These are phyloP conservation scores for Pheosia tremula DNA, from an alignment of 2,888 invertebrate genomes.

Conservation along the genomic window DNA sequence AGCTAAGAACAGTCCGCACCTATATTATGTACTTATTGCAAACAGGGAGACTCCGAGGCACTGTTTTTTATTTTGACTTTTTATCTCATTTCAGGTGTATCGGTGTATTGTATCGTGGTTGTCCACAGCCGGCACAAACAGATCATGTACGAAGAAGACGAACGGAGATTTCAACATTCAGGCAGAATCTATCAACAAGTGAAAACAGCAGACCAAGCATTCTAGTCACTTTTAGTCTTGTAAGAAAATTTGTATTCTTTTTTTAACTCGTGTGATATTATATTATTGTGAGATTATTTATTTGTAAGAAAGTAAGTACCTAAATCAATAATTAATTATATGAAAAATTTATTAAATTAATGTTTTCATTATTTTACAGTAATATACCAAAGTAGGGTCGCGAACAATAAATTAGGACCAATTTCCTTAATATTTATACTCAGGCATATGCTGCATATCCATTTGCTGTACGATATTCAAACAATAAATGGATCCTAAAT, in stretches of 20 bases:
- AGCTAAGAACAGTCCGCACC: too few relatives aligned
- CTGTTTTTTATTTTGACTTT: neutral
- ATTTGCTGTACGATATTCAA: too few relatives aligned
- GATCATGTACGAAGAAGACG: conserved; percentile 70
- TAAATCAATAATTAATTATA: neutral
- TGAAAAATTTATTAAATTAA: neutral
- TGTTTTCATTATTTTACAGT: neutral
- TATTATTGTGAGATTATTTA: neutral
- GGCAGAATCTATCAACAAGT: conserved; percentile 63
- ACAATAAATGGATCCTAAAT: too few relatives aligned
- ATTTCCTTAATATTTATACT: neutral
- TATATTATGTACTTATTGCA: too few relatives aligned
- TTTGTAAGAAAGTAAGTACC: neutral
- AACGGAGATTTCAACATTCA: conserved; percentile 60
- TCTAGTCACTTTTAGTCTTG: conserved; percentile 21
- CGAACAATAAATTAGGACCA: neutral
- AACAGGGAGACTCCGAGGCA: too few relatives aligned
- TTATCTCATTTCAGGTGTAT: conserved; percentile 56
- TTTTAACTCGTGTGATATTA: too few relatives aligned
- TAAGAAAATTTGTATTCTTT: neutral
- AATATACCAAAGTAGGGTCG: neutral
- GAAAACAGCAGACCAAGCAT: conserved; percentile 45
- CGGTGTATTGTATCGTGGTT: conserved; percentile 74
- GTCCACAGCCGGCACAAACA: conserved; percentile 78
- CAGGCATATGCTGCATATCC: too few relatives aligned